phyloP scores from a whole-genome alignment of 1,140 invertebrate species.

The Arctopsyche grandis region DNA sequence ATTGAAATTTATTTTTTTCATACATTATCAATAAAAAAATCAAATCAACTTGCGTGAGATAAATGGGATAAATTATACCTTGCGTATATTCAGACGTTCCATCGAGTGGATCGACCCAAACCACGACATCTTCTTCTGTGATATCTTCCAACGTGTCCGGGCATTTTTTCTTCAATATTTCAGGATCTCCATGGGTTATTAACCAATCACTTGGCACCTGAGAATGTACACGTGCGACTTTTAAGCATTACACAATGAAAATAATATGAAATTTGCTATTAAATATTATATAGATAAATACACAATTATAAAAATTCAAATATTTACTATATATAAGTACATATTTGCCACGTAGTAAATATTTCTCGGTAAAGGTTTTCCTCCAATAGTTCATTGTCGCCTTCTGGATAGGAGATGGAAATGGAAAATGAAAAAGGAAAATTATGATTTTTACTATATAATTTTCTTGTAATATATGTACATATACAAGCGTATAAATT shows the following conservation, averaged over 20 bases:
- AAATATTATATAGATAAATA: background rate
- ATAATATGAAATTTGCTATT: background rate
- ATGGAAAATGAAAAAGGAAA: no score
- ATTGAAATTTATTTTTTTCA: no score
- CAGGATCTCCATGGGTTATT: conserved; percentile 74
- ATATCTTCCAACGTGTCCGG: conserved; percentile 75
- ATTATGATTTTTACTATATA: no score
- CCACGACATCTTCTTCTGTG: conserved; percentile 78
- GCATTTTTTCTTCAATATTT: conserved; percentile 76
- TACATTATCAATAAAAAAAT: background rate
- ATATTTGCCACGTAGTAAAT: no score
- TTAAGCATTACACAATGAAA: conserved; percentile 52
- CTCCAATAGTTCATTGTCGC: no score
- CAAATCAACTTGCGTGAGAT: background rate
- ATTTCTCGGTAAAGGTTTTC: no score
- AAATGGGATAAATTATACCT: conserved; percentile 60
- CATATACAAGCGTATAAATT: no score
- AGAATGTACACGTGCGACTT: conserved; percentile 32
- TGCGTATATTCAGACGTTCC: conserved; percentile 94
- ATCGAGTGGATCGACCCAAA: conserved; percentile 99
- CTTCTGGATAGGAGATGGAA: no score
- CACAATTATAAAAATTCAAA: background rate
- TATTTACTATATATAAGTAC: no score
- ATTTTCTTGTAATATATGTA: no score
- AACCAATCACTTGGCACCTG: conserved; percentile 78